Evolutionary conservation across 2,888 invertebrate genomes (phyloP), one percentile per base, ranked within the genome.

Genomic region (Lasius fuliginosus): DNA sequence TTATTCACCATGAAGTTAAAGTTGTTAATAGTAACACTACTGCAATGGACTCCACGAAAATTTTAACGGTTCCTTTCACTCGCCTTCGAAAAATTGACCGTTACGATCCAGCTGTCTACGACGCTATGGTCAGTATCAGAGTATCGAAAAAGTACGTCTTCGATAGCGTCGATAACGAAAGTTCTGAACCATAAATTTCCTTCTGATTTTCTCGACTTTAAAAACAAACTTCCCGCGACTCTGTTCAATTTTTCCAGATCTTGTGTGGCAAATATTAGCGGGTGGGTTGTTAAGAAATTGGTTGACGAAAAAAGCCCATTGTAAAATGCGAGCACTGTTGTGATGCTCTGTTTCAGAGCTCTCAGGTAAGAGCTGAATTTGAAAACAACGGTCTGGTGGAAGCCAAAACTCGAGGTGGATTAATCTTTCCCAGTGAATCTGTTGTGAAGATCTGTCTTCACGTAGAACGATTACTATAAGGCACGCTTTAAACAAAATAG

Each of bases 1-100:
- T n/a, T n/a, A n/a, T n/a, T 30, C 73, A 23, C 18, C 49, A 73
- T 23, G 73, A 73, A 3, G n/a, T 60, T 15, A 33, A 30, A 30
- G 60, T 30, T 15, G 15, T 15, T 12, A 60, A 60, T n/a, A 30
- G 33, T 60, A 60, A 60, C n/a, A 33, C 12, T 30, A n/a, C 15
- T 18, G 30, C 30, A 30, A 60, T 60, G 33, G 60, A 60, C 8
- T 30, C 30, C 33, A 33, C 60, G 15, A 60, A 11, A 60, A 60
- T 60, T 15, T 33, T 30, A 56, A 8, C 23, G 23, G 56, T 56
- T 56, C 9, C 56, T 56, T 56, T 15, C 5, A 33, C 15, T 30
- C 4, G 33, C 9, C 30, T 30, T 30, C 30, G 15, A 33, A 60
- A 60, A 60, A 60, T 60, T 33, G 60, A 60, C n/a, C 33, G 18